Base-by-base conservation (phyloP, 2,113 vertebrate species). In the Pangasianodon gigas region DNA sequence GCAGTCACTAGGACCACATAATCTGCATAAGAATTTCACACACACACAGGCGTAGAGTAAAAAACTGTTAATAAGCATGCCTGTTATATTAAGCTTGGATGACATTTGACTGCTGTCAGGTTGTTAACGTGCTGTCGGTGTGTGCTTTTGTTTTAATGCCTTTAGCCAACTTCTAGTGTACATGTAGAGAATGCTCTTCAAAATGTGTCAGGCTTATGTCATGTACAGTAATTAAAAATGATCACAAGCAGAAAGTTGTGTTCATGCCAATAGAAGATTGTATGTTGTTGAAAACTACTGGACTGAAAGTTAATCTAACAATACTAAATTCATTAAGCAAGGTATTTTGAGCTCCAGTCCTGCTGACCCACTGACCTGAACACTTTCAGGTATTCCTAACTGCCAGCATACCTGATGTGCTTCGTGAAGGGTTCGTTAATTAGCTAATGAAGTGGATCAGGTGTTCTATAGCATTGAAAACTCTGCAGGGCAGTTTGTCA, bases 1-100 rank as follows among this genome's bases (percentile, higher is more conserved):
- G 21, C 84, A 81, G 89, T 90, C 86, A 79, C 89, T 90, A 90
- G 75, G 89, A 81, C 84, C 60, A 82, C 75, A 90, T 90, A 90
- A 90, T 90, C 89, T 90, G 84, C 84, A 81, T 81, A 56, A 81
- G 89, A 90, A 90, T 90, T 90, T 67, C 89, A 86, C 89, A 89
- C 88, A 89, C 85, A 90, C 75, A 86, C 54, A 89, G 54, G 44
- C 84, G 48, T 81, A 46, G 84, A 82, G 75, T 87, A 82, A 87
- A 88, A 90, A 90, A 90, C 48, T 86, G 84, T 90, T 90, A 90
- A 90, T 90, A 90, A 90, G 60, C 75, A 52, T 56, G 84, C 84
- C 75, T 90, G 83, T 65, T 87, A 90, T 67, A 86, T 89, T 89
- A 90, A 90, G 60, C 84, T 69, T 48, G 24, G 84, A 89, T 89